phyloP scores from a whole-genome alignment of 2,113 vertebrate species.

The Herpetotheres cachinnans region DNA sequence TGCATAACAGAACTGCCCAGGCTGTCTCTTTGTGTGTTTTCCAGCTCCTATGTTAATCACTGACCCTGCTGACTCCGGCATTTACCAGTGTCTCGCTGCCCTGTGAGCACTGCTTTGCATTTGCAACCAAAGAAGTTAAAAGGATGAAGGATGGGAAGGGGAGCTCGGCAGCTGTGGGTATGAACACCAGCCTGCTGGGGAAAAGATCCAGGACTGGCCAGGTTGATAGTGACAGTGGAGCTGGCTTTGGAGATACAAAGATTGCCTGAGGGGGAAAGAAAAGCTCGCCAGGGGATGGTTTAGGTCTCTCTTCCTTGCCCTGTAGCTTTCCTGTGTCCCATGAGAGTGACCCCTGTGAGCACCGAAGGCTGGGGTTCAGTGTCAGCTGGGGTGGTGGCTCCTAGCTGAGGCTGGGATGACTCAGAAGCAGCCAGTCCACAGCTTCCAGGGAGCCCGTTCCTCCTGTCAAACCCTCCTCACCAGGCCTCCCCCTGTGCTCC shows the following conservation, averaged over 20 bases:
- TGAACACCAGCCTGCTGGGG: neutral
- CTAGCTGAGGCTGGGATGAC: neutral
- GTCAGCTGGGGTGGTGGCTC: neutral
- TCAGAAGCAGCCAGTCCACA: neutral
- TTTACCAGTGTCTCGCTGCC: slow-evolving; percentile 63
- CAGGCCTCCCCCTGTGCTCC: neutral
- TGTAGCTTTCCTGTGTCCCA: neutral
- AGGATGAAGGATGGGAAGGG: slow-evolving; percentile 45
- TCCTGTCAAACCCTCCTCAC: neutral
- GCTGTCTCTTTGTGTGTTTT: slow-evolving; percentile 66
- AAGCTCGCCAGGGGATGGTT: neutral
- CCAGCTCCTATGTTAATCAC: slow-evolving; percentile 69
- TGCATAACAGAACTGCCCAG: slow-evolving; percentile 67
- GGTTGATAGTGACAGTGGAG: neutral
- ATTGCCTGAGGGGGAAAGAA: neutral
- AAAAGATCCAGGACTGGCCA: neutral
- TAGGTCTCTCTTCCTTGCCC: neutral
- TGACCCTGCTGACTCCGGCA: slow-evolving; percentile 58
- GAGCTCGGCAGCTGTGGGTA: slow-evolving; percentile 8
- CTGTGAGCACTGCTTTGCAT: slow-evolving; percentile 47
- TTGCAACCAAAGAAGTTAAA: slow-evolving; percentile 57
- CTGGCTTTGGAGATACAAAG: neutral
- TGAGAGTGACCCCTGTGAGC: neutral
- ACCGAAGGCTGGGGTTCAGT: neutral
- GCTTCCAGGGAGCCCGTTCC: neutral